phyloP scores from a whole-genome alignment of 2,888 invertebrate genomes.

The Lymantria monacha region DNA sequence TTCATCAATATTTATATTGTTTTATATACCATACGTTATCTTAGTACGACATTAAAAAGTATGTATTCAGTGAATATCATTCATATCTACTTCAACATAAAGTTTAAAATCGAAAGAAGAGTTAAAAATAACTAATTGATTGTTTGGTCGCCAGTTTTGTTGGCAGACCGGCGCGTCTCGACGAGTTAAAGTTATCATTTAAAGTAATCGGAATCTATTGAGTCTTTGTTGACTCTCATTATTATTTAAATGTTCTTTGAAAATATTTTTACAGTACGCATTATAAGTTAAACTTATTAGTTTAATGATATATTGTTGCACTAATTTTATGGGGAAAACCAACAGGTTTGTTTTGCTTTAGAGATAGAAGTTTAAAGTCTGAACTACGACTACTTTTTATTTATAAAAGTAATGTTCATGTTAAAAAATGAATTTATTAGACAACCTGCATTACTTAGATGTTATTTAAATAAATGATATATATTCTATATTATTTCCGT shows the following conservation, averaged over 20 bases:
- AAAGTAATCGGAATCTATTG: conserved; percentile 21
- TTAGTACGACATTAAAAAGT: conserved; percentile 3
- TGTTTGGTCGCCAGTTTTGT: conserved; percentile 19
- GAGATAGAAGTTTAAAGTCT: too few species aligned
- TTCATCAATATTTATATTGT: conserved; percentile 9
- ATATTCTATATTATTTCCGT: too few species aligned
- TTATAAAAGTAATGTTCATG: too few species aligned
- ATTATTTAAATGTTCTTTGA: conserved; percentile 2
- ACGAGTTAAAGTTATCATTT: conserved; percentile 12
- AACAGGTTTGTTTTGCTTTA: too few species aligned
- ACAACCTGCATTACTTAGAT: too few species aligned
- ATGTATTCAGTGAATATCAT: conserved; percentile 7
- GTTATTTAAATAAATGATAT: too few species aligned
- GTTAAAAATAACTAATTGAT: conserved; percentile 6
- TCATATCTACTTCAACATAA: neutral
- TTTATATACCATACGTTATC: conserved; percentile 9
- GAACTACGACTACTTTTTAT: too few species aligned
- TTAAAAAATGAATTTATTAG: too few species aligned
- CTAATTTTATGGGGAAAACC: too few species aligned
- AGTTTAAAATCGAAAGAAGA: neutral
- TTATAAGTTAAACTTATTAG: too few species aligned
- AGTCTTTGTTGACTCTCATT: conserved; percentile 12
- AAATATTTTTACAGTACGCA: neutral
- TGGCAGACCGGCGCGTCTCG: conserved; percentile 5
- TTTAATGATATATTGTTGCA: too few species aligned